phyloP scores from a whole-genome alignment of 1,140 invertebrate genomes.

The Acromyrmex charruanus region DNA sequence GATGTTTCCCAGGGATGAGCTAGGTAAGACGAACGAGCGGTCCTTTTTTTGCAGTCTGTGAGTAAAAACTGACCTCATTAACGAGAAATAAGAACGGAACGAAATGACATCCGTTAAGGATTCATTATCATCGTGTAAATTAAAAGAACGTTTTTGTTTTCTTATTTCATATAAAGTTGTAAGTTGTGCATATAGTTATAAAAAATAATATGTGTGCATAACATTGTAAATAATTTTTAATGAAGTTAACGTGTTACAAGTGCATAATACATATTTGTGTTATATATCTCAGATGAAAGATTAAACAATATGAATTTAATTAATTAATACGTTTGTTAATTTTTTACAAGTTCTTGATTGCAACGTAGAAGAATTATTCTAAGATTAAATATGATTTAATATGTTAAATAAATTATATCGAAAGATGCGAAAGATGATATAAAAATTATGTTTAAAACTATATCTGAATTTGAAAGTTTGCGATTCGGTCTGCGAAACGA shows the following conservation, averaged over 20 bases:
- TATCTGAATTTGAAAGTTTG: background rate
- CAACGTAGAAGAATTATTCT: background rate
- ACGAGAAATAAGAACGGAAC: constrained; percentile 35
- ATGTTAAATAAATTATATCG: background rate
- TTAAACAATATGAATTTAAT: background rate
- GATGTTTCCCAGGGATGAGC: constrained; percentile 36
- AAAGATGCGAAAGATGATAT: background rate
- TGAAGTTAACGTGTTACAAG: background rate
- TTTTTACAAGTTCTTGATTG: background rate
- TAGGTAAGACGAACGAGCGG: constrained; percentile 3
- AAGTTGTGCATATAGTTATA: background rate
- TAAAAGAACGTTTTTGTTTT: background rate
- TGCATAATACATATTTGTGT: background rate
- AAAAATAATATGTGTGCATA: background rate
- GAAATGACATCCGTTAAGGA: background rate
- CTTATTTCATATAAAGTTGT: background rate
- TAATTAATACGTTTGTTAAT: background rate
- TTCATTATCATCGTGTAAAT: background rate
- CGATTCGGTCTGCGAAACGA: background rate
- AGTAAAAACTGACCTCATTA: constrained; percentile 52
- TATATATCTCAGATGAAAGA: background rate
- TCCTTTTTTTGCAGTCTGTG: constrained; percentile 29
- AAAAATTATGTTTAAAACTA: background rate
- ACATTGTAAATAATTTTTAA: background rate
- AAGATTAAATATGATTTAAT: background rate